Conservation (phyloP, 2,888 invertebrate species). For the Scaptomyza reducta region DNA sequence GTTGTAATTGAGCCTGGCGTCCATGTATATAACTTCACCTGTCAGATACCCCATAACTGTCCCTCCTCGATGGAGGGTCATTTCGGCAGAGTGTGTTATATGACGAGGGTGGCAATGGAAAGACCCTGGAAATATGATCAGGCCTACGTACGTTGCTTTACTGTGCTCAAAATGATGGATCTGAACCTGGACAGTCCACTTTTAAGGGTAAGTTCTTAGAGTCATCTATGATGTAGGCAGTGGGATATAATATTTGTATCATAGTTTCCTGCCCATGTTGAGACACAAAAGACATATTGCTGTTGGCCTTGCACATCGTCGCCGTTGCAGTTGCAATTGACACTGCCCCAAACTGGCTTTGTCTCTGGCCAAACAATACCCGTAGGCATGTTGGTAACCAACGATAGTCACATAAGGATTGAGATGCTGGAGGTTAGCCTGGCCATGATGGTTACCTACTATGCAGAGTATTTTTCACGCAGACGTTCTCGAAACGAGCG, state of each 20-base stretch:
- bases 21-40: constrained; percentile 85
- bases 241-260: not conserved
- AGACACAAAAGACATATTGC: constrained; percentile 71
- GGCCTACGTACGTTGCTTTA: constrained; percentile 88
- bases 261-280: constrained; percentile 68
- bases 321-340: constrained; percentile 69
- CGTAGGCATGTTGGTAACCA: constrained; percentile 85
- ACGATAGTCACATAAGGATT: constrained; percentile 86
- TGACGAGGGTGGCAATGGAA: constrained; percentile 88
- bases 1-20: constrained; percentile 84
- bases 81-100: constrained; percentile 86
- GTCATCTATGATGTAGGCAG: not conserved
- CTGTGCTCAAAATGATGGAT: constrained; percentile 91
- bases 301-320: constrained; percentile 78
- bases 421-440: constrained; percentile 66
- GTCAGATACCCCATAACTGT: constrained; percentile 84
- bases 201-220: constrained; percentile 46
- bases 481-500: constrained; percentile 55
- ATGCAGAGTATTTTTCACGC: constrained; percentile 42
- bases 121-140: constrained; percentile 93
- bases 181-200: constrained; percentile 83
- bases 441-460: constrained; percentile 72
- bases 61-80: constrained; percentile 86
- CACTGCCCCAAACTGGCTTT: constrained; percentile 78
- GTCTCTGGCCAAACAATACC: constrained; percentile 80